phyloP scores from a whole-genome alignment of 2,113 vertebrate species.

The Campylomormyrus tamandua region DNA sequence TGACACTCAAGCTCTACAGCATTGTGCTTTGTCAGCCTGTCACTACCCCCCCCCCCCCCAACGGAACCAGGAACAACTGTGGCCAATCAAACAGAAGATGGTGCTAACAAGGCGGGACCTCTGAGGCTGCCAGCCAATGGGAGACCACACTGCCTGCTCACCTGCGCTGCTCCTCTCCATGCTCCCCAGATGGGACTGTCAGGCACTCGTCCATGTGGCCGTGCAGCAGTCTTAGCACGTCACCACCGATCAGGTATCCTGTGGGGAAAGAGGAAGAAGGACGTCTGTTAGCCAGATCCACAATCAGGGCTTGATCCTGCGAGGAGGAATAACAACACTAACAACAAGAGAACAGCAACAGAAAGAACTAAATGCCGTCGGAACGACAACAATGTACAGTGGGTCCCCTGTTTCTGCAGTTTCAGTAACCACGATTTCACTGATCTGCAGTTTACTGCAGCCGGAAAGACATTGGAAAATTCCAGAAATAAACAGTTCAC shows the following conservation, averaged over 20 bases:
- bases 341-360: neutral
- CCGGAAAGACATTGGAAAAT: neutral
- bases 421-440: neutral
- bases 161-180: constrained; percentile 89
- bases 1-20: neutral
- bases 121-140: neutral
- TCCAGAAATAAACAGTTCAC: neutral
- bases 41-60: neutral
- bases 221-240: constrained; percentile 83
- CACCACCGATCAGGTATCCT: constrained; percentile 92
- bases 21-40: neutral
- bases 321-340: neutral
- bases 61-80: neutral
- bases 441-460: neutral
- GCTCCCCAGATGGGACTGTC: constrained; percentile 86
- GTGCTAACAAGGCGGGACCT: neutral
- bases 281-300: neutral
- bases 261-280: neutral
- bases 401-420: neutral
- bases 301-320: neutral
- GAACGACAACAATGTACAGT: neutral
- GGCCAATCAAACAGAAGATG: neutral
- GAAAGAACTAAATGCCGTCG: neutral
- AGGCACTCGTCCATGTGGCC: constrained; percentile 97
- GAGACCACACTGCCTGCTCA: constrained; percentile 35